Evolutionary conservation across 1,140 invertebrate species (phyloP), one percentile per base, ranked within the genome.

Genomic region (Drosophila ogumai): DNA sequence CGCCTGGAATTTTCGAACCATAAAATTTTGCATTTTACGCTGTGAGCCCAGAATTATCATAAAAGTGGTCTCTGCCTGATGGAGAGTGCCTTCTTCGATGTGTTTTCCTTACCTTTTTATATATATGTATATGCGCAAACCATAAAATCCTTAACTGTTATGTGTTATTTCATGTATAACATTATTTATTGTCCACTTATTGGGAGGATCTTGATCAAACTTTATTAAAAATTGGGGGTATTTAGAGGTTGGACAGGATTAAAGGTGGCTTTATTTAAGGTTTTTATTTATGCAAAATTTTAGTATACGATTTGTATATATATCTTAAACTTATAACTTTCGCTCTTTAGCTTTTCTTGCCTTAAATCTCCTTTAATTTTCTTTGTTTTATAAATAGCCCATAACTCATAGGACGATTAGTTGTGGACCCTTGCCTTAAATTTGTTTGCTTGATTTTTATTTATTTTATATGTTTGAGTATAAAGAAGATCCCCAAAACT

Each of bases 21-120:
- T 87, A 88, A 87, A 87, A 80, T 69, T 77, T 74, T 38, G 76
- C 76, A 84, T 87, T 87, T 87, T 74, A 84, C 80, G 65, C 65
- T 49, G 65, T 67, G 55, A 64, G 81, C 13, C 68, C 57, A 17
- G 44, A 47, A 75, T 58, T 76, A 80, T 76, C 84, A 80, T 87
- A 67, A 88, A 81, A 67, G 41, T 46, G 22, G 36, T 22, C 22
- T 31, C 44, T 66, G 69, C 40, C 32, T 10, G 22, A 7, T 6
- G 25, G 9, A 12, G 52, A 72, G 52, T 72, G 68, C 17, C 31
- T 71, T 49, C 57, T 74, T 41, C 40, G n/a, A 65, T 61, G 63
- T 56, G 60, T 25, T 25, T 50, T 46, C n/a, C 12, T 38, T n/a
- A 43, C 47, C 36, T 34, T 49, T 32, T 43, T 32, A 1, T 13